Percentiles rank a stretch among this genome's conserved stretches.
phyloP scores from a whole-genome alignment of 2,888 invertebrate genomes.

The Belgica antarctica region DNA sequence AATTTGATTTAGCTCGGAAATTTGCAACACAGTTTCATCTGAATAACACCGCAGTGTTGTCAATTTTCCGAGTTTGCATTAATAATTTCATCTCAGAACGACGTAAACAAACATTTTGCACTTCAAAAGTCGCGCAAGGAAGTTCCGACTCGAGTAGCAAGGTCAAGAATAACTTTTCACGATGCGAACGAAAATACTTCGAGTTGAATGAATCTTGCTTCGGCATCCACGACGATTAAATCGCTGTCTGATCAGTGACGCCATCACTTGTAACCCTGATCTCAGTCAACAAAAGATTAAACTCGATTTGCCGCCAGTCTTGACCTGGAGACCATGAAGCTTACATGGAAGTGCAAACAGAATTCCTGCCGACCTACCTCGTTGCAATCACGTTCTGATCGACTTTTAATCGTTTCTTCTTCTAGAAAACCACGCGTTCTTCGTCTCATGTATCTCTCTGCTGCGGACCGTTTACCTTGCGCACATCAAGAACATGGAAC shows the following conservation, averaged over 20 bases:
- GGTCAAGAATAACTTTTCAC: slow-evolving; percentile 1
- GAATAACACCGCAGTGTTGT: too few species aligned
- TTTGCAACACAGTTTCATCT: too few species aligned
- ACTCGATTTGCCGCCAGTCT: too few species aligned
- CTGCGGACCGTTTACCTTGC: slow-evolving; percentile 62
- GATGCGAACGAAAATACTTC: background rate
- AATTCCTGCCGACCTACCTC: slow-evolving; percentile 71
- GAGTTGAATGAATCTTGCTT: background rate
- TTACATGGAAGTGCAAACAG: slow-evolving; percentile 66
- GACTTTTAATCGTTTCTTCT: background rate
- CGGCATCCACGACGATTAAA: background rate
- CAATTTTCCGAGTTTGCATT: too few species aligned
- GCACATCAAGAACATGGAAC: slow-evolving; percentile 27
- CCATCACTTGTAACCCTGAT: background rate
- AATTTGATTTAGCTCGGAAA: too few species aligned
- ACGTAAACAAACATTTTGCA: too few species aligned
- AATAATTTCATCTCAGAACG: too few species aligned
- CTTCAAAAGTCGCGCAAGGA: too few species aligned
- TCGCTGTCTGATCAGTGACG: background rate
- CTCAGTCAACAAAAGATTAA: background rate
- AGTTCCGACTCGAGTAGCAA: background rate
- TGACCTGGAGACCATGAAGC: too few species aligned
- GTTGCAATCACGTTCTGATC: slow-evolving; percentile 46
- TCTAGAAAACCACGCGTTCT: slow-evolving; percentile 67
- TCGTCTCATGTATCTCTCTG: slow-evolving; percentile 67